phyloP scores from a whole-genome alignment of 23 tunicate genomes.

The Aplidium turbinatum region DNA sequence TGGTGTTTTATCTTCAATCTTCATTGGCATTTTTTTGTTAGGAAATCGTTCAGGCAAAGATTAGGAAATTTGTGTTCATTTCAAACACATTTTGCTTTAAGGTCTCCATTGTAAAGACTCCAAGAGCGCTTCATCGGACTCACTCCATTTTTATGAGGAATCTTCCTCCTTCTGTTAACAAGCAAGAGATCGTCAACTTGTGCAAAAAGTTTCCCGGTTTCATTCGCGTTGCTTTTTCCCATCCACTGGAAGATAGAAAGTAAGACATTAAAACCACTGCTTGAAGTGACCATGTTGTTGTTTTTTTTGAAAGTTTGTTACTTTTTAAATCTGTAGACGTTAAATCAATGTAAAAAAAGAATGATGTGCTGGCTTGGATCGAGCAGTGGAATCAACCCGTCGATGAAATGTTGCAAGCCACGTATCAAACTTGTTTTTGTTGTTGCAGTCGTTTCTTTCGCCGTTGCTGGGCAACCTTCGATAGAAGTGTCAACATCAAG shows the following conservation, averaged over 20 bases:
- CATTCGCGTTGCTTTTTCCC: slow-evolving; percentile 97
- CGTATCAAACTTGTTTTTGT: too few species aligned
- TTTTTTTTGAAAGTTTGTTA: too few species aligned
- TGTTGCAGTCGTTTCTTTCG: slow-evolving; percentile 89
- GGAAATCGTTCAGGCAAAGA: background rate
- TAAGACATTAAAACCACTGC: slow-evolving; percentile 8
- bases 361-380: too few species aligned
- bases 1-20: too few species aligned
- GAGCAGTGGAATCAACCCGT: too few species aligned
- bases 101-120: too few species aligned
- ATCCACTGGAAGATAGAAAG: slow-evolving; percentile 90
- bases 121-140: slow-evolving; percentile 84
- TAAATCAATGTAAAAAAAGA: too few species aligned
- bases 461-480: slow-evolving; percentile 99
- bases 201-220: slow-evolving; percentile 95
- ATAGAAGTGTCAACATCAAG: slow-evolving; percentile 92
- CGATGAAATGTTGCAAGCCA: too few species aligned
- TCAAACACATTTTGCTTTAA: background rate
- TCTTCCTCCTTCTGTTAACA: slow-evolving; percentile 91
- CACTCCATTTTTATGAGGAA: slow-evolving; percentile 96
- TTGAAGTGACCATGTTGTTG: background rate
- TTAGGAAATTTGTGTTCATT: background rate
- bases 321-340: too few species aligned
- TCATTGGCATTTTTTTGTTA: too few species aligned
- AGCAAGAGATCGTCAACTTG: slow-evolving; percentile 84